These are phyloP conservation scores for Drosophila incognita DNA, from an alignment of 2,888 invertebrate species.

Conservation along the genomic window DNA sequence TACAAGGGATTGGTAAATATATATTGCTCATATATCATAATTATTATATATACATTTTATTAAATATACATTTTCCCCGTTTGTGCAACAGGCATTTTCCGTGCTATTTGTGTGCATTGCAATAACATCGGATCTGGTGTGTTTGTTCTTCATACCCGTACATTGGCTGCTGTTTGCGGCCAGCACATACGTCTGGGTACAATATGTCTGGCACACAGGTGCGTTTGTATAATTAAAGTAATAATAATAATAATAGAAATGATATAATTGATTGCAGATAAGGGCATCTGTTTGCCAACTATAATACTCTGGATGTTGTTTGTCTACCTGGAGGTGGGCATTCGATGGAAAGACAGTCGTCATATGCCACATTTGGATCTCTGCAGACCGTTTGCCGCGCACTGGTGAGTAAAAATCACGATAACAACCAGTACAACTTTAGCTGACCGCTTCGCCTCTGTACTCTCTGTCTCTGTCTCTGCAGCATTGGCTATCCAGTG, in stretches of 20 bases:
- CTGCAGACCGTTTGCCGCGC: constrained; percentile 98
- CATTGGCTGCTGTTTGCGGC: constrained; percentile 99
- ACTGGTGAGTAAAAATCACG: constrained; percentile 88
- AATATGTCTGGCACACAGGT: constrained; percentile 99
- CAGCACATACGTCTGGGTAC: constrained; percentile 99
- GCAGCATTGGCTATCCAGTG: constrained; percentile 95
- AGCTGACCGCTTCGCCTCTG: neutral
- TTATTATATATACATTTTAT: constrained; percentile 16
- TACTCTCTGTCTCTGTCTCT: constrained; percentile 67
- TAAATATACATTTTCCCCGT: constrained; percentile 62
- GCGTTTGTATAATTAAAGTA: constrained; percentile 13
- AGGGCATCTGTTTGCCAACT: constrained; percentile 97
- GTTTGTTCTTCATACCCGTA: constrained; percentile 99
- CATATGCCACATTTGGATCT: constrained; percentile 95
- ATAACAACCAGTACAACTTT: too few relatives aligned
- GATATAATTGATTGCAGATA: constrained; percentile 86
- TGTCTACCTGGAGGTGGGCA: constrained; percentile 96
- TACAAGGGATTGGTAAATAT: constrained; percentile 97
- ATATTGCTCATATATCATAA: neutral
- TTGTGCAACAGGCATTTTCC: constrained; percentile 93
- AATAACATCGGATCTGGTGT: constrained; percentile 98
- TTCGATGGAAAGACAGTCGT: constrained; percentile 92
- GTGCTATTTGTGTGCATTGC: constrained; percentile 99
- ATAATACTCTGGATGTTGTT: constrained; percentile 96
- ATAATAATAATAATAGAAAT: neutral